Percentiles rank a stretch among this genome's conserved stretches.
These are phyloP conservation scores for Caenorhabditis inopinata DNA, from an alignment of 1,140 invertebrate species.

Conservation along the genomic window DNA sequence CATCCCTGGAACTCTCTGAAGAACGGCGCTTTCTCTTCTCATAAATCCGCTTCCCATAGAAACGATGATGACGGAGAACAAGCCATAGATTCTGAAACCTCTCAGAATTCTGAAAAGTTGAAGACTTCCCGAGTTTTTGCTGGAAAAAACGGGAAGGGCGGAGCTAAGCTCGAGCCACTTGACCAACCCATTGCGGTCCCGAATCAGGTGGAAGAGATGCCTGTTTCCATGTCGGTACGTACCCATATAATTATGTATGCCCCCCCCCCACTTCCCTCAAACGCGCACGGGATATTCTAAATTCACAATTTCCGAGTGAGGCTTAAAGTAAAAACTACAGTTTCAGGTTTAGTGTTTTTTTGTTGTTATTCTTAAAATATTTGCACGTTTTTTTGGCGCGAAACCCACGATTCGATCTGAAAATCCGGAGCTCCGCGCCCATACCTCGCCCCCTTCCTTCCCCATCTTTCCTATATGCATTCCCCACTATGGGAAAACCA, in stretches of 20 bases:
- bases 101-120: not conserved
- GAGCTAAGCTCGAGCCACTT: not conserved
- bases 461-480: too few relatives aligned
- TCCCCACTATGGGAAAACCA: too few relatives aligned
- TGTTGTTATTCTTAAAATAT: too few relatives aligned
- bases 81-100: not conserved
- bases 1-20: not conserved
- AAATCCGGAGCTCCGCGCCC: too few relatives aligned
- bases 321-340: too few relatives aligned
- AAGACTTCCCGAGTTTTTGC: too few relatives aligned
- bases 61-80: not conserved
- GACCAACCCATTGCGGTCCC: not conserved
- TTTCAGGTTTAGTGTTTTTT: too few relatives aligned
- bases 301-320: not conserved
- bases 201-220: not conserved
- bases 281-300: too few relatives aligned
- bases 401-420: too few relatives aligned
- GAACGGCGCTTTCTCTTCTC: not conserved
- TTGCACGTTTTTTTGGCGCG: too few relatives aligned
- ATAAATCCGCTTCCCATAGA: not conserved
- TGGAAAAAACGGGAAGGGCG: not conserved
- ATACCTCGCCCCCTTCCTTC: too few relatives aligned
- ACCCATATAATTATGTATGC: not conserved
- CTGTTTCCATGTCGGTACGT: not conserved
- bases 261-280: too few relatives aligned